Base-by-base conservation (phyloP, 2,113 vertebrate genomes). In the Halichoeres trimaculatus region DNA sequence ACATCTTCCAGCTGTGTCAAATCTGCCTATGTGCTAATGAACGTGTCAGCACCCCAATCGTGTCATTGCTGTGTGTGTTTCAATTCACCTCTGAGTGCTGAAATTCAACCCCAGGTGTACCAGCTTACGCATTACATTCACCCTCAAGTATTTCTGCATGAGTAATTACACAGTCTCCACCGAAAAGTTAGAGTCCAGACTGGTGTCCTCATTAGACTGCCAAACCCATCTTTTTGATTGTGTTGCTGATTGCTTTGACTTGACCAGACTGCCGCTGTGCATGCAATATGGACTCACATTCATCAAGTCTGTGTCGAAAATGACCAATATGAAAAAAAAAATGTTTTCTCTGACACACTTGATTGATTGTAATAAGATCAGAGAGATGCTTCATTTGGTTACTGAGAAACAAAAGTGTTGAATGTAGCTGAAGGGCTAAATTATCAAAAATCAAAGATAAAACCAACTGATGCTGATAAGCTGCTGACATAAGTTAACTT, bases 21-120 rank as follows among this genome's bases (percentile, higher is more conserved):
- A 91, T 90, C 88, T 86, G 90, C 89, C 90, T 91, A 87, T 90
- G 87, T 91, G 90, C 88, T 93, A 92, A 93, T 93, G 91, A 93
- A 93, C 70, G 85, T 89, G 88, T 89, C 88, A 90, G 89, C 83
- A 85, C 75, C 87, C 83, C 82, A 59, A 78, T 89, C 77, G 83
- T 90, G 86, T 91, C 87, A 89, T 89, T 87, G 84, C 89, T 76
- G 86, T 85, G 81, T 88, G 90, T 90, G 84, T 91, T 91, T 90
- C 85, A 91, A 91, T 91, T 92, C 88, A 89, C 87, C 90, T 91
- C 87, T 81, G 80, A 88, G 85, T 74, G 36, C 70, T 47, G 81
- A 87, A 81, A 86, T 76, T 71, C 80, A 79, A 85, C 77, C 83
- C 79, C 83, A 69, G 86, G 79, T 86, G 81, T 83, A 85, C 78